Evolutionary conservation across 2,113 vertebrate species (phyloP).

Genomic region (Bostrychus sinensis): DNA sequence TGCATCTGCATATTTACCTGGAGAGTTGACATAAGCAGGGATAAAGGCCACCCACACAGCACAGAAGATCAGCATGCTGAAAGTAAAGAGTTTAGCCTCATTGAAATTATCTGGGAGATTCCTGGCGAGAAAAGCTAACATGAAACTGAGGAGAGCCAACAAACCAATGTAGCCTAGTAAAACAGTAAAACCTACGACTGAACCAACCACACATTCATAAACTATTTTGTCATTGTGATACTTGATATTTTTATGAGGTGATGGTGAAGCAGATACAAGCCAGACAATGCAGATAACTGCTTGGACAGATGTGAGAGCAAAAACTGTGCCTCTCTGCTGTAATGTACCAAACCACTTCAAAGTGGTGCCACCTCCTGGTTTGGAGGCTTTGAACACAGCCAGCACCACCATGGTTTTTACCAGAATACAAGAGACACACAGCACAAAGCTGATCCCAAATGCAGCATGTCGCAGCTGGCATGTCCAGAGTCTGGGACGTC

Average conservation of each 20-base stretch:
- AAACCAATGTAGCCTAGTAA: conserved; percentile 55
- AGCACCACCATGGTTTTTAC: conserved; percentile 60
- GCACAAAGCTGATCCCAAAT: conserved; percentile 58
- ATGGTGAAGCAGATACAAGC: conserved; percentile 51
- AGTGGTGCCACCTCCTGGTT: conserved; percentile 35
- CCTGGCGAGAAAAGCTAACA: conserved; percentile 64
- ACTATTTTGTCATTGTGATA: conserved; percentile 51
- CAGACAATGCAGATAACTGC: conserved; percentile 67
- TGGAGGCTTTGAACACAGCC: conserved; percentile 48
- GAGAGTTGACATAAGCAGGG: conserved; percentile 76
- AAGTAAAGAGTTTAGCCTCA: conserved; percentile 72
- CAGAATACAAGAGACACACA: conserved; percentile 54
- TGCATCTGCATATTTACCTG: conserved; percentile 75
- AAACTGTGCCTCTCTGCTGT: conserved; percentile 68
- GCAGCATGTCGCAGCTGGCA: conserved; percentile 51
- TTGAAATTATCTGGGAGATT: conserved; percentile 73
- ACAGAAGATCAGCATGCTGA: conserved; percentile 80
- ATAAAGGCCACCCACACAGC: conserved; percentile 75
- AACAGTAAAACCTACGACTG: conserved; percentile 45
- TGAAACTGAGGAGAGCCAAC: conserved; percentile 16
- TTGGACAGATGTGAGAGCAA: conserved; percentile 60
- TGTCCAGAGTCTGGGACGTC: conserved; percentile 42
- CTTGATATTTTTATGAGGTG: conserved; percentile 42
- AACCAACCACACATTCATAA: conserved; percentile 61
- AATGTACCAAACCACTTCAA: conserved; percentile 68